Conservation (phyloP, 2,797 vertebrate genomes). For the Labeo calbasu region DNA sequence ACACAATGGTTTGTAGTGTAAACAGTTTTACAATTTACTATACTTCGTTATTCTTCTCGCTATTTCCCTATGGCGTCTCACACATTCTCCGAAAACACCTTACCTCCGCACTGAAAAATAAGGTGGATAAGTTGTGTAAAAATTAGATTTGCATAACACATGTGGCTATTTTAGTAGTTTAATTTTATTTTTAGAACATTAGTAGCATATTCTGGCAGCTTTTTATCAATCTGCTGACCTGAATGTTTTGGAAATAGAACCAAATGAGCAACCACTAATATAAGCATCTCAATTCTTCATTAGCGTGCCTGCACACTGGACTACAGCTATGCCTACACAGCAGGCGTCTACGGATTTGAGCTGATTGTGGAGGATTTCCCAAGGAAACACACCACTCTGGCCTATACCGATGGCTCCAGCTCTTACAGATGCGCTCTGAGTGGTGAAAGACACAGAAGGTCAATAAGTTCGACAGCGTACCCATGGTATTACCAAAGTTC, state of each 20-base stretch:
- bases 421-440: slow-evolving; percentile 33
- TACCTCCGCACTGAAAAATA: no score
- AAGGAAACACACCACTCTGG: slow-evolving; percentile 45
- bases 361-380: slow-evolving; percentile 71
- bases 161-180: background rate
- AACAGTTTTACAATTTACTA: no score
- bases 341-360: slow-evolving; percentile 60
- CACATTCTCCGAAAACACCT: no score
- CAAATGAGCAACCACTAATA: background rate
- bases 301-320: slow-evolving; percentile 64
- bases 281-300: background rate
- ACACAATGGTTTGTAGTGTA: no score
- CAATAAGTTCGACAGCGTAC: background rate
- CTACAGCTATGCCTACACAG: background rate
- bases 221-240: background rate
- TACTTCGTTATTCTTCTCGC: no score
- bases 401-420: slow-evolving; percentile 60
- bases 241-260: no score
- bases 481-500: slow-evolving; percentile 15
- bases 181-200: background rate
- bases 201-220: background rate
- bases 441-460: background rate
- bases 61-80: no score
- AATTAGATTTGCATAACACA: background rate
- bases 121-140: no score